Conservation (phyloP, 2,113 vertebrate species). For the Xiphophorus maculatus region DNA sequence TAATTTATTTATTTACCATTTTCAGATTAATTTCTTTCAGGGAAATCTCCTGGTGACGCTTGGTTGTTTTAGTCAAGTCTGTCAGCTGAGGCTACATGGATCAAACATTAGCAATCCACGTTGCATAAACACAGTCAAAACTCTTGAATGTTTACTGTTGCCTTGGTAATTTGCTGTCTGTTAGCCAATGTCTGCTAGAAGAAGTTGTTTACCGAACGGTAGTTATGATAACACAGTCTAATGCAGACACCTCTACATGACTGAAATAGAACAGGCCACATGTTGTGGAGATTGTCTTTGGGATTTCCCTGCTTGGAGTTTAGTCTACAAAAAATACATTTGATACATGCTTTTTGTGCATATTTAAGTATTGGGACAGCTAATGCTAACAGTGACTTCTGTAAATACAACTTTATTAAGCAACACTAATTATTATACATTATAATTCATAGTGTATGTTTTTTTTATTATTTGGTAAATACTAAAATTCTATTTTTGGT, state of each 20-base stretch:
- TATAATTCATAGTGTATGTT: no score
- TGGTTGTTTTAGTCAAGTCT: not conserved
- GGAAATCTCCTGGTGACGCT: not conserved
- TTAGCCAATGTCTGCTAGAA: slow-evolving; percentile 15
- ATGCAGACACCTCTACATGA: slow-evolving; percentile 21
- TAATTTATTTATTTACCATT: not conserved
- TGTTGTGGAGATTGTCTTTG: not conserved
- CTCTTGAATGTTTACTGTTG: slow-evolving; percentile 46
- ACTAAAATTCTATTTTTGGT: no score
- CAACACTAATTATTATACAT: no score
- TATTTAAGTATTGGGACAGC: not conserved
- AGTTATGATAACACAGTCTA: slow-evolving; percentile 8
- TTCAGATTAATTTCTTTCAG: not conserved
- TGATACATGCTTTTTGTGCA: not conserved
- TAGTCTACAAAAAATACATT: not conserved
- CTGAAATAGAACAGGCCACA: slow-evolving; percentile 49
- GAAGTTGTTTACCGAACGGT: slow-evolving; percentile 35
- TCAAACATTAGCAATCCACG: slow-evolving; percentile 14
- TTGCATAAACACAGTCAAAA: slow-evolving; percentile 31
- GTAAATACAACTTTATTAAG: not conserved
- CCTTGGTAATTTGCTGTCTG: slow-evolving; percentile 22
- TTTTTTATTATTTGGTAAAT: no score
- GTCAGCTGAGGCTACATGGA: slow-evolving; percentile 5
- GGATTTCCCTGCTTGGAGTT: slow-evolving; percentile 21
- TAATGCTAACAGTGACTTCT: not conserved